Base-by-base conservation (phyloP, 53 echinoderm and acorn worm species). In the Echinarachnius parma region DNA sequence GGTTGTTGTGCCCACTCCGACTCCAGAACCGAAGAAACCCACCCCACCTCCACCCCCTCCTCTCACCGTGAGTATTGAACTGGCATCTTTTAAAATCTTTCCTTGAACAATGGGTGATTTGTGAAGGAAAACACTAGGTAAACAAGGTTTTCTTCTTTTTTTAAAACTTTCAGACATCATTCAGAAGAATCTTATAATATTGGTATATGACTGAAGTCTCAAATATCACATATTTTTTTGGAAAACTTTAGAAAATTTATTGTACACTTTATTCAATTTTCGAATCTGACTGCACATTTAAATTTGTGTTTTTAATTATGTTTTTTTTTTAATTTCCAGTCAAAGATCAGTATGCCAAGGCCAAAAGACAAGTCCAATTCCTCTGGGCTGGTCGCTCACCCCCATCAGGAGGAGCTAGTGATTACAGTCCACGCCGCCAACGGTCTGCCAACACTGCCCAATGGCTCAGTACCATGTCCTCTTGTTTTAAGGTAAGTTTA, bases 401-500 rank as follows among this genome's bases (percentile, higher is more conserved):
- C 77, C 1, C 67, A 70, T 20, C 62, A 86, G 31, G 91, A 86
- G n/a, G 91, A 91, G n/a, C 32, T 91, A 18, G 39, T 75, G 1
- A 48, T 91, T 11, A 80, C 80, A 27, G 72, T 91, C 31, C 91
- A 91, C 62, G 80, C 86, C 32, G 91, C 86, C 18, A 78, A 75
- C 27, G 75, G 80, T 23, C 60, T 91, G 28, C 64, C 91, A 4
- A 30, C 66, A 0, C 58, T 91, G 4, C 72, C 77, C 3, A 67
- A 82, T 63, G 75, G 80, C 29, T 64, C 86, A 4, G 45, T 67
- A 9, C 86, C 91, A 8, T 76, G 57, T 3, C 86, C 91, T 10
- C 86, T 83, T 83, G 91, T 86, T 4, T 55, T 80, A 48, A 86
- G 91, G 91, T 91, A 42, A 85, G 81, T 46, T n/a, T n/a, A n/a